Conservation (phyloP, 2,113 vertebrate genomes). For the Loxodonta africana region DNA sequence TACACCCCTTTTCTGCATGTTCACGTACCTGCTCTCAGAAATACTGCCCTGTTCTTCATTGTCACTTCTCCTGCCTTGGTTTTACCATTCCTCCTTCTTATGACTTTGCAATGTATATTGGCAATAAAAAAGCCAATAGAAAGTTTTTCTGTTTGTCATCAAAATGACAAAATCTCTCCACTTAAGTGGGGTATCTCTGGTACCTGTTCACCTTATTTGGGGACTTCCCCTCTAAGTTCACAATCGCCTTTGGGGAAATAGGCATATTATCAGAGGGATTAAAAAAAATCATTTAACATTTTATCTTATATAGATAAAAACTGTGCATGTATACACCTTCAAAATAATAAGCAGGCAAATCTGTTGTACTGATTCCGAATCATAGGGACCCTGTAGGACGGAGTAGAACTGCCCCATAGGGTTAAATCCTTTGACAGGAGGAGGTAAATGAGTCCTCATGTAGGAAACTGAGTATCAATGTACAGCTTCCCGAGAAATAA, state of each 20-base stretch:
- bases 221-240: neutral
- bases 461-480: neutral
- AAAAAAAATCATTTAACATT: neutral
- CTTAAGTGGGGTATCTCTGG: neutral
- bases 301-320: neutral
- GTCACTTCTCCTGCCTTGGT: neutral
- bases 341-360: neutral
- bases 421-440: neutral
- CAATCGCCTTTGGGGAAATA: neutral
- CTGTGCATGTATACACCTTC: neutral
- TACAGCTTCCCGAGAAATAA: neutral
- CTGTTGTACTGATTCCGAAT: neutral
- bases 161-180: neutral
- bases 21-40: neutral
- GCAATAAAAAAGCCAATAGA: neutral
- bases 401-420: too few relatives aligned
- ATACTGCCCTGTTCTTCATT: neutral
- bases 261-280: neutral
- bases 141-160: neutral
- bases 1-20: neutral
- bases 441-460: neutral
- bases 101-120: neutral
- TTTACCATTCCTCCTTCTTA: neutral
- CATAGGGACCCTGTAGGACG: too few relatives aligned
- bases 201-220: neutral